Percentiles rank a stretch among this genome's conserved stretches.
phyloP scores from a whole-genome alignment of 2,888 invertebrate genomes.

The Malthinus flaveolus region DNA sequence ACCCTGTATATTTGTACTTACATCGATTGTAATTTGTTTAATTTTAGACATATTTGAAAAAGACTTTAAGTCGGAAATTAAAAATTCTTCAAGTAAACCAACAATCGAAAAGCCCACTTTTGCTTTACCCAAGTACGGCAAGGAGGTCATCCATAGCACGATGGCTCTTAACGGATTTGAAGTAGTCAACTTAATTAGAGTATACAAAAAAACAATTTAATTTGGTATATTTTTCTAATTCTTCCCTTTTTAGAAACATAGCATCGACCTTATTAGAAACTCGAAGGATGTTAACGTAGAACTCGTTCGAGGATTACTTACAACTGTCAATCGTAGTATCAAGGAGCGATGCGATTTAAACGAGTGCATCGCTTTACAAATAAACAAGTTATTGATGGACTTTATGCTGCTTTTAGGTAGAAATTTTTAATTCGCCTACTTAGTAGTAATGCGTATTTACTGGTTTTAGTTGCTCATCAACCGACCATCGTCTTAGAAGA shows the following conservation, averaged over 20 bases:
- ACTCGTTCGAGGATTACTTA: constrained; percentile 1
- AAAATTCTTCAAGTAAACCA: constrained; percentile 33
- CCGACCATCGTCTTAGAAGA: background rate
- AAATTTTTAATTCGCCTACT: constrained; percentile 7
- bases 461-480: constrained; percentile 17
- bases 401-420: constrained; percentile 44
- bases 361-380: constrained; percentile 38
- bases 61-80: constrained; percentile 46
- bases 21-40: background rate
- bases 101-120: constrained; percentile 33
- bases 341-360: constrained; percentile 47
- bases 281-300: background rate
- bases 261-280: constrained; percentile 23
- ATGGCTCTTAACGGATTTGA: constrained; percentile 14
- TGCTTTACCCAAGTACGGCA: constrained; percentile 31
- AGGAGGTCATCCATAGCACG: constrained; percentile 18
- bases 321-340: constrained; percentile 29
- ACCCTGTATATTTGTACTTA: no score
- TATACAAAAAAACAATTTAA: constrained; percentile 22
- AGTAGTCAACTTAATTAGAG: constrained; percentile 42
- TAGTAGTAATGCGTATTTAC: background rate
- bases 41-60: constrained; percentile 47
- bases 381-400: constrained; percentile 43
- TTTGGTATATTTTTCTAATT: background rate
- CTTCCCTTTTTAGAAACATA: constrained; percentile 24